phyloP scores from a whole-genome alignment of 2,113 vertebrate genomes.

The Clarias batrachus region DNA sequence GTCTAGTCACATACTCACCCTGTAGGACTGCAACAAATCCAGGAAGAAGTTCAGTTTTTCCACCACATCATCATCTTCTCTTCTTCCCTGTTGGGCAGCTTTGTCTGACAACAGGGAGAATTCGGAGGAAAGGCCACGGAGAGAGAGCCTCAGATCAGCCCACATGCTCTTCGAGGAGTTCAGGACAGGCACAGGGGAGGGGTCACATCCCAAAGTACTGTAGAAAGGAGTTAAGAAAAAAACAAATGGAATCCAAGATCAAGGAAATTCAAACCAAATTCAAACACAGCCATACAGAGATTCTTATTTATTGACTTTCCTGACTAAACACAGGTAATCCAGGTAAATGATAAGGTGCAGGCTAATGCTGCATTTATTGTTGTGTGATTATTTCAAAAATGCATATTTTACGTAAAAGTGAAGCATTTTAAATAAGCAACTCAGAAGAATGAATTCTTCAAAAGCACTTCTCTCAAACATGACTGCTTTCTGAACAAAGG shows the following conservation, averaged over 20 bases:
- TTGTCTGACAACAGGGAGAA: constrained; percentile 91
- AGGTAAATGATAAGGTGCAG: not conserved
- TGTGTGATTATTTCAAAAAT: not conserved
- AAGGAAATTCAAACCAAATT: constrained; percentile 18
- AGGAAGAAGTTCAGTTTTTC: constrained; percentile 95
- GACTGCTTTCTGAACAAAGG: not conserved
- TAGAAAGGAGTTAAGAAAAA: not conserved
- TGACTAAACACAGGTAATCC: not conserved
- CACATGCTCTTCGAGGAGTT: constrained; percentile 82
- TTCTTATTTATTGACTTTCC: not conserved
- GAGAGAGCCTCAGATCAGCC: constrained; percentile 83
- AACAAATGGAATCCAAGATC: constrained; percentile 10
- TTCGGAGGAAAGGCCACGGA: constrained; percentile 91
- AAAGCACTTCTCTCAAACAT: constrained; percentile 10
- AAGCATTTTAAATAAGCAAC: not conserved
- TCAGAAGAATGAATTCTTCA: not conserved
- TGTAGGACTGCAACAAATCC: constrained; percentile 95
- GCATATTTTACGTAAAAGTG: not conserved
- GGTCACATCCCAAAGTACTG: constrained; percentile 88
- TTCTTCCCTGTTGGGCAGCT: constrained; percentile 89
- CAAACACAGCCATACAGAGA: not conserved
- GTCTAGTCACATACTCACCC: constrained; percentile 71
- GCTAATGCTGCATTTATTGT: not conserved
- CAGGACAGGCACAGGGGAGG: constrained; percentile 82
- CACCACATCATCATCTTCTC: constrained; percentile 94